These are phyloP conservation scores for Anomalospiza imberbis DNA, from an alignment of 2,797 vertebrate species.

Conservation along the genomic window DNA sequence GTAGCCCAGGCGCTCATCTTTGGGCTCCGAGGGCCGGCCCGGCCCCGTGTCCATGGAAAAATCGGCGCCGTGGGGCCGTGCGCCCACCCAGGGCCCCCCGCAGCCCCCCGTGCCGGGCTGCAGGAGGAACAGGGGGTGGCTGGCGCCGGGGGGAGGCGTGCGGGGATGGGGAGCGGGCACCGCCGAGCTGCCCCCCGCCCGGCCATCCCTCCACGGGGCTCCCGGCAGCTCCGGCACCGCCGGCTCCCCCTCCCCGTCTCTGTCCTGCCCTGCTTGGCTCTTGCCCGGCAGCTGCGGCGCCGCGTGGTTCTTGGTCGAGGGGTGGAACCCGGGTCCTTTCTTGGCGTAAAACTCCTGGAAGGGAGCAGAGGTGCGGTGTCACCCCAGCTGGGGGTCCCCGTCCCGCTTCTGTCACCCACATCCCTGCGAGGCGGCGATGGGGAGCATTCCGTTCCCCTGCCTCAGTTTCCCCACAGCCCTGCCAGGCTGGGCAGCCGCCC, in stretches of 20 bases:
- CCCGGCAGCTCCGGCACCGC: not conserved
- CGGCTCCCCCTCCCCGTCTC: not conserved
- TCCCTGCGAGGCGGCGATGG: accelerated
- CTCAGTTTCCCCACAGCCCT: not conserved
- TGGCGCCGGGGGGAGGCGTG: not conserved
- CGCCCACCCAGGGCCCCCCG: not conserved
- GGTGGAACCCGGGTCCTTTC: not conserved
- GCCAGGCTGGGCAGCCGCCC: not conserved
- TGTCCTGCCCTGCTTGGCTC: not conserved
- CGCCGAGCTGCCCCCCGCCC: not conserved
- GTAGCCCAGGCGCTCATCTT: not conserved
- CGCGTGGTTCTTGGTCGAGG: not conserved
- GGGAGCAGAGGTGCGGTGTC: not conserved
- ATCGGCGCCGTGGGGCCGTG: accelerated
- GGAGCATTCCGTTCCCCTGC: not conserved
- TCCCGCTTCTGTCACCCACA: not conserved
- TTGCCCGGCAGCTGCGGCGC: not conserved
- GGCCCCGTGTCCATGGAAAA: not conserved
- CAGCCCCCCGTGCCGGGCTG: not conserved
- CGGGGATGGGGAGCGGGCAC: not conserved
- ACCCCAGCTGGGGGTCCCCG: accelerated
- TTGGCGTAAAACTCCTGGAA: slow-evolving; percentile 20
- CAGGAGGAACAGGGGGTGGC: not conserved
- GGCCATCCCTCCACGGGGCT: not conserved
- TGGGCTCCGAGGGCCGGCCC: not conserved